Conservation (phyloP, 2,888 invertebrate genomes). For the Cheilosia soror region DNA sequence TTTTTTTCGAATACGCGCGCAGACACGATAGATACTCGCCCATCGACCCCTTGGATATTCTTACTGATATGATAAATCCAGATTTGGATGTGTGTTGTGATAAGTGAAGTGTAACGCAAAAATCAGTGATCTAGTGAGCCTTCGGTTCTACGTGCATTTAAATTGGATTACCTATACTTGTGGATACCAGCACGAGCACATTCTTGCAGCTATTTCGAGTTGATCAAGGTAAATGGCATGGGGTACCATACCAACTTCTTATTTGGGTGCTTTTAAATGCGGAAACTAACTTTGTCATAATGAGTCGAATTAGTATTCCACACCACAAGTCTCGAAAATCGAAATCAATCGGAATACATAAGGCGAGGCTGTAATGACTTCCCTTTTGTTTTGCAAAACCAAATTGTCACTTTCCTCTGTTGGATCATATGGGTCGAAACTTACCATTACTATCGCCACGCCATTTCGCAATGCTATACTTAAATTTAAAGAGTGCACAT, state of each 20-base stretch:
- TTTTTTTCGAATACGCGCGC: constrained; percentile 12
- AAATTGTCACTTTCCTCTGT: constrained; percentile 16
- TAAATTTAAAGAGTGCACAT: constrained; percentile 6
- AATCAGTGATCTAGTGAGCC: constrained; percentile 17
- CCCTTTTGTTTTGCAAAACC: constrained; percentile 7
- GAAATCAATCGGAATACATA: constrained; percentile 42
- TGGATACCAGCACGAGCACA: constrained; percentile 39
- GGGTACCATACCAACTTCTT: background rate
- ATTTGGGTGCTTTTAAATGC: constrained; percentile 11
- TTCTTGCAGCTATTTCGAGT: background rate
- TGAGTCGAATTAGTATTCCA: constrained; percentile 60
- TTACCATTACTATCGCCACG: too few species aligned
- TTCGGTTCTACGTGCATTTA: constrained; percentile 24
- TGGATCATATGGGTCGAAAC: constrained; percentile 20
- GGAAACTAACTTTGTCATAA: constrained; percentile 48
- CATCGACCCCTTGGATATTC: constrained; percentile 4
- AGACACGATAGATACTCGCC: background rate
- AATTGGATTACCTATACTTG: constrained; percentile 27
- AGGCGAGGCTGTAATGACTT: constrained; percentile 24
- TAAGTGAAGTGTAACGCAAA: constrained; percentile 51
- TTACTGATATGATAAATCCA: background rate
- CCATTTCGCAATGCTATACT: constrained; percentile 34
- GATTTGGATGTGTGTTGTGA: background rate
- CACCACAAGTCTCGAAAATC: constrained; percentile 37
- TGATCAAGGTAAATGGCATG: constrained; percentile 47